phyloP scores from a whole-genome alignment of 2,888 invertebrate genomes.

The Cephus runcator region DNA sequence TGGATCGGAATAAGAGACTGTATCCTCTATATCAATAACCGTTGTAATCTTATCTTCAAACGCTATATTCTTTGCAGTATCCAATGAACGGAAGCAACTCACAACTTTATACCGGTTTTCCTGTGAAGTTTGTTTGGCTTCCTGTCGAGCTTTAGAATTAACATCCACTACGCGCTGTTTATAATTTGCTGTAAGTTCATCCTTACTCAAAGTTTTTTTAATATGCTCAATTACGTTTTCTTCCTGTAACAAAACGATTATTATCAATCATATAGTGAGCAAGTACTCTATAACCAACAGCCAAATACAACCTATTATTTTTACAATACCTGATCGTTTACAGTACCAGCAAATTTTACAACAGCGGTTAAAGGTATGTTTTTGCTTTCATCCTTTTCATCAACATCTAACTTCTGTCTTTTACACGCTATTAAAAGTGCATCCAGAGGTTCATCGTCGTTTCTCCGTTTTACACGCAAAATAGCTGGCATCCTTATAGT shows the following conservation, averaged over 20 bases:
- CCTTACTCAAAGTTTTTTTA: slow-evolving; percentile 65
- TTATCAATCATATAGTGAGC: not conserved
- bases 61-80: slow-evolving; percentile 37
- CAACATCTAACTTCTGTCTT: slow-evolving; percentile 69
- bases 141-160: slow-evolving; percentile 64
- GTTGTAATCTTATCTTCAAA: slow-evolving; percentile 62
- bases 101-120: slow-evolving; percentile 72
- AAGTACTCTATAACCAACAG: not conserved
- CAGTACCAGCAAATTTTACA: slow-evolving; percentile 79
- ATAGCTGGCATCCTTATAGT: slow-evolving; percentile 69
- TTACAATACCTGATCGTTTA: slow-evolving; percentile 72
- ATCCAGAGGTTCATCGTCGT: slow-evolving; percentile 78
- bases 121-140: slow-evolving; percentile 65
- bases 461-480: slow-evolving; percentile 78
- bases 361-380: slow-evolving; percentile 67
- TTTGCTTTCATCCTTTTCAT: slow-evolving; percentile 61
- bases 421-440: slow-evolving; percentile 79
- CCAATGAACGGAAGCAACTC: slow-evolving; percentile 69
- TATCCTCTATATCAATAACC: slow-evolving; percentile 71
- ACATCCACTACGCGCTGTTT: slow-evolving; percentile 67
- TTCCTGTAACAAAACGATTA: slow-evolving; percentile 59
- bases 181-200: slow-evolving; percentile 66
- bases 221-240: slow-evolving; percentile 48
- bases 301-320: not conserved
- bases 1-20: slow-evolving; percentile 16